Percentiles rank a stretch among this genome's conserved stretches.
Conservation (phyloP, 2,888 invertebrate species). For the Leucania comma region DNA sequence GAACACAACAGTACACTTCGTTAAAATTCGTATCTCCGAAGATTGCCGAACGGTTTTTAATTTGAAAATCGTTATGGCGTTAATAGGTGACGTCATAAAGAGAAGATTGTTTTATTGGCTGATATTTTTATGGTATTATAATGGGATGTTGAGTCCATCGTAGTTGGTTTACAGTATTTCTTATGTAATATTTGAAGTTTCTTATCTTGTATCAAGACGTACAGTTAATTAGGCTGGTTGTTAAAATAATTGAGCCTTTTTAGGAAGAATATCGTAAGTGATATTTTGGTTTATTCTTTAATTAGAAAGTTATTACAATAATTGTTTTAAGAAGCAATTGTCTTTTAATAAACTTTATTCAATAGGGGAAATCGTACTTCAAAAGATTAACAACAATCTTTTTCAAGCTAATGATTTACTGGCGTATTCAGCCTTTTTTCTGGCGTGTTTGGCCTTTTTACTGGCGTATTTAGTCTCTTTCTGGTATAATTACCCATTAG, state of each 20-base stretch:
- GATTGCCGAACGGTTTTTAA: conserved; percentile 48
- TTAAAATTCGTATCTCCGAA: conserved; percentile 43
- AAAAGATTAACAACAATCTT: neutral
- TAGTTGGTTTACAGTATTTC: conserved; percentile 18
- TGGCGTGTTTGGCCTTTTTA: too few species aligned
- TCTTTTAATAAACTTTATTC: neutral
- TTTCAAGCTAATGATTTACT: too few species aligned
- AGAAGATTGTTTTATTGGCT: conserved; percentile 53
- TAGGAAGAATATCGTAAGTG: too few species aligned
- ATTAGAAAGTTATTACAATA: neutral
- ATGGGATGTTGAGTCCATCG: conserved; percentile 35
- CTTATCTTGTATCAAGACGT: neutral
- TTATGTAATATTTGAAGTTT: conserved; percentile 24
- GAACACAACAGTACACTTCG: conserved; percentile 30
- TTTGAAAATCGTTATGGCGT: conserved; percentile 56
- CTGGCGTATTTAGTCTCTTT: too few species aligned
- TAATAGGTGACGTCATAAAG: conserved; percentile 61
- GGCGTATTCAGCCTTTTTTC: too few species aligned
- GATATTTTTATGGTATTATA: conserved; percentile 60
- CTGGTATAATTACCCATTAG: too few species aligned
- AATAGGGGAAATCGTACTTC: neutral
- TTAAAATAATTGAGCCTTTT: neutral
- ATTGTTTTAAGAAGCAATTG: neutral
- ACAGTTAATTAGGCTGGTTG: conserved; percentile 6
- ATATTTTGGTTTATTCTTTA: too few species aligned